phyloP scores from a whole-genome alignment of 1,140 invertebrate species.

The Diachasmimorpha longicaudata region DNA sequence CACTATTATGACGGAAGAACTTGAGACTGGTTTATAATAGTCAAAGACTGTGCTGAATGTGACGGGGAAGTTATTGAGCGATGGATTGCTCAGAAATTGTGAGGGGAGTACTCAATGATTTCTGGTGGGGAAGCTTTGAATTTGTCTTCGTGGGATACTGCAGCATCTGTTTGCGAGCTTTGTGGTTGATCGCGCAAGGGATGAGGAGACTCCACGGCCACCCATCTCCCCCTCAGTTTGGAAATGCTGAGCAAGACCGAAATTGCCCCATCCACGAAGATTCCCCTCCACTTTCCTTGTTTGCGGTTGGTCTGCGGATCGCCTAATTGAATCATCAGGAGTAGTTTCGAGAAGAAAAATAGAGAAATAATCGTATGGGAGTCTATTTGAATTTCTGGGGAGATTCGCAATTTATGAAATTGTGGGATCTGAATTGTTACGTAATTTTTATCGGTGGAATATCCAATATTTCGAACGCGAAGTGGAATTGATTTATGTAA shows the following conservation, averaged over 20 bases:
- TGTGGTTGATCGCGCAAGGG: slow-evolving; percentile 29
- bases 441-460: too few relatives aligned
- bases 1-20: neutral
- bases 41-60: neutral
- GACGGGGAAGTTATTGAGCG: neutral
- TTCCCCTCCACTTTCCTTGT: slow-evolving; percentile 35
- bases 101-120: neutral
- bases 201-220: neutral
- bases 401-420: neutral
- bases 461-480: too few relatives aligned
- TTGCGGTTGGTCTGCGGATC: slow-evolving; percentile 42
- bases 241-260: slow-evolving; percentile 53
- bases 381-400: neutral
- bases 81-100: neutral
- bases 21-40: too few relatives aligned
- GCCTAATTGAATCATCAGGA: neutral
- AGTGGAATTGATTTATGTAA: neutral
- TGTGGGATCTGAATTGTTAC: neutral
- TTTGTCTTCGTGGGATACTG: neutral
- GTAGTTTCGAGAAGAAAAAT: slow-evolving; percentile 12
- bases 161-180: slow-evolving; percentile 27
- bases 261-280: slow-evolving; percentile 40
- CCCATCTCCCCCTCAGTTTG: slow-evolving; percentile 28
- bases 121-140: neutral
- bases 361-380: slow-evolving; percentile 2